Base-by-base conservation (phyloP, 2,113 vertebrate genomes). In the Pterophyllum scalare region DNA sequence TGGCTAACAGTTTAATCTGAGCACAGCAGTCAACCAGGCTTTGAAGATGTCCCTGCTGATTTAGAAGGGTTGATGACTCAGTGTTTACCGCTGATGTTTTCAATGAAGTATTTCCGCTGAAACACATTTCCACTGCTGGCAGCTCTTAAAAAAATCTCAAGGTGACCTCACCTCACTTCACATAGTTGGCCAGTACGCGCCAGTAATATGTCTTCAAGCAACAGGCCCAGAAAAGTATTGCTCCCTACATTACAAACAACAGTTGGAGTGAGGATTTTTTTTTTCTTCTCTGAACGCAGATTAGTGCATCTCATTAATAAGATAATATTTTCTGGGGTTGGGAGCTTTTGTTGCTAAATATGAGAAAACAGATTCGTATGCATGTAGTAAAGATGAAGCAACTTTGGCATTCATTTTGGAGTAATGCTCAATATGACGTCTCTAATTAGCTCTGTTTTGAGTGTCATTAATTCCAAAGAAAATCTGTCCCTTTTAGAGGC, bases 151-250 rank as follows among this genome's bases (percentile, higher is more conserved):
- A 28, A 81, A 57, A 17, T 52, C 52, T 64, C 70, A 89, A 83
- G 77, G 84, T 90, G 84, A 85, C 62, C 62, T 79, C 43, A 60
- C 19, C 56, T 79, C 81, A 75, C 12, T 83, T 67, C 31, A 52
- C 64, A 82, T 49, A 49, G 43, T 12, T 54, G 46, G 43, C 77
- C 17, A 19, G 20, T 19, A 20, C 22, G 26, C 2, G 28, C 59
- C 40, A 59, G 60, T 28, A 46, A 79, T 38, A 75, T 46, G 33
- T 28, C 80, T 57, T 9, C 12, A 43, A 81, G 67, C 38, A 64
- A 67, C 72, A 65, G 57, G 40, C 24, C 59, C 26, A 26, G 6
- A 74, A 70, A 86, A 8, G 7, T 46, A 79, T 59, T 2, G 2
- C 26, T 54, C 49, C 0, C 46, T n/a, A 72, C 11, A n/a, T 33